Conservation (phyloP, 2,113 vertebrate species). For the Panthera uncia region DNA sequence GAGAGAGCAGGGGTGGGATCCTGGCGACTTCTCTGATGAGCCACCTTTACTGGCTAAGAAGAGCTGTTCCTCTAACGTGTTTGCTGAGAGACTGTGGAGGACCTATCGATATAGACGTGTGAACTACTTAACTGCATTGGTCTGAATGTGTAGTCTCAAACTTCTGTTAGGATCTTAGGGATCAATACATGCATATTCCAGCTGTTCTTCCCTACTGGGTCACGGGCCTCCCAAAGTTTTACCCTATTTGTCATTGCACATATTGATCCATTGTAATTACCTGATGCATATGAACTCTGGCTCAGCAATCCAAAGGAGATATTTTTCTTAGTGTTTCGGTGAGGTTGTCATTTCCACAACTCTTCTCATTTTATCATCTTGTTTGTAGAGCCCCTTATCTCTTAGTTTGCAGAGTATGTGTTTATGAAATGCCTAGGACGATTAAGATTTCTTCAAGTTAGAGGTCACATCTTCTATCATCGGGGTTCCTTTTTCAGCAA, state of each 20-base stretch:
- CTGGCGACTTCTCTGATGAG: not conserved
- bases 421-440: not conserved
- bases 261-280: constrained; percentile 27
- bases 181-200: not conserved
- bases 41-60: not conserved
- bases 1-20: accelerated
- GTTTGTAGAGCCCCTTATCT: not conserved
- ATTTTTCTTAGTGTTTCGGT: not conserved
- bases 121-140: not conserved
- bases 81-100: not conserved
- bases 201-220: not conserved
- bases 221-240: not conserved
- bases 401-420: not conserved
- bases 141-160: not conserved
- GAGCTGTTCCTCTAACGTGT: not conserved
- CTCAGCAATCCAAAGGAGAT: constrained; percentile 1
- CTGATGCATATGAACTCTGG: not conserved
- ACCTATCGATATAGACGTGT: not conserved
- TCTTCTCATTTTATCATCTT: not conserved
- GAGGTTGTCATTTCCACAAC: not conserved
- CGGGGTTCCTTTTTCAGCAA: not conserved
- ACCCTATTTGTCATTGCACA: not conserved
- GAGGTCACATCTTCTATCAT: not conserved
- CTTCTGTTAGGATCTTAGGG: not conserved
- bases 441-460: not conserved